These are phyloP conservation scores for Nyctereutes procyonoides DNA, from an alignment of 2,113 vertebrate genomes.

Conservation along the genomic window DNA sequence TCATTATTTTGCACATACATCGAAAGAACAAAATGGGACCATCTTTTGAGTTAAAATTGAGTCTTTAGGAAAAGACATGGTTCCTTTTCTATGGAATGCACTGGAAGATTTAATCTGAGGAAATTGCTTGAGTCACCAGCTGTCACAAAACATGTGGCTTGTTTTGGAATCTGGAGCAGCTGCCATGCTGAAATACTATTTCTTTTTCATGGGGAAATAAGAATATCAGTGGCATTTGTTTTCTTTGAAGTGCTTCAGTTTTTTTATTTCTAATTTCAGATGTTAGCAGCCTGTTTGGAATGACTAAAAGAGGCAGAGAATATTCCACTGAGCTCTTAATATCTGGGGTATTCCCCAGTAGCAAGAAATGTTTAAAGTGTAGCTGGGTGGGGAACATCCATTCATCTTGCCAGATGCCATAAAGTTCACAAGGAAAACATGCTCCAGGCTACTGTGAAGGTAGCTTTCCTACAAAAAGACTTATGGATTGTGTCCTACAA, in stretches of 20 bases:
- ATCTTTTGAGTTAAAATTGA: slow-evolving; percentile 25
- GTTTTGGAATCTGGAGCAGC: slow-evolving; percentile 70
- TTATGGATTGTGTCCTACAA: not conserved
- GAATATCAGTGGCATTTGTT: slow-evolving; percentile 52
- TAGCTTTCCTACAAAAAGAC: not conserved
- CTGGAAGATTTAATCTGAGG: slow-evolving; percentile 30
- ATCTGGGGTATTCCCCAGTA: slow-evolving; percentile 44
- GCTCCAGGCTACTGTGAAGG: not conserved
- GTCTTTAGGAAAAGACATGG: not conserved
- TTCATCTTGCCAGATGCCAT: not conserved
- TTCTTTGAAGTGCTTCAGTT: slow-evolving; percentile 73
- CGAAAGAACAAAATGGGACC: not conserved
- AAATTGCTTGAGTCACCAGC: slow-evolving; percentile 77
- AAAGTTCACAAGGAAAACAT: not conserved
- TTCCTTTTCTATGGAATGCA: slow-evolving; percentile 24
- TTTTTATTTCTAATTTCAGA: slow-evolving; percentile 77
- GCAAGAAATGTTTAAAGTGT: slow-evolving; percentile 22
- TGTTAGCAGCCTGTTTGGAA: slow-evolving; percentile 37
- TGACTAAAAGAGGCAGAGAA: slow-evolving; percentile 39
- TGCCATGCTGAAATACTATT: slow-evolving; percentile 57
- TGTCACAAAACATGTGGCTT: slow-evolving; percentile 58
- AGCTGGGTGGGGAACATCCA: not conserved
- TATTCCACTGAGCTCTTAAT: slow-evolving; percentile 42
- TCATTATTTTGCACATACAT: not conserved
- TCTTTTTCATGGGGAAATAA: slow-evolving; percentile 75